Conservation (phyloP, 2,888 invertebrate genomes). For the Xestobium rufovillosum region DNA sequence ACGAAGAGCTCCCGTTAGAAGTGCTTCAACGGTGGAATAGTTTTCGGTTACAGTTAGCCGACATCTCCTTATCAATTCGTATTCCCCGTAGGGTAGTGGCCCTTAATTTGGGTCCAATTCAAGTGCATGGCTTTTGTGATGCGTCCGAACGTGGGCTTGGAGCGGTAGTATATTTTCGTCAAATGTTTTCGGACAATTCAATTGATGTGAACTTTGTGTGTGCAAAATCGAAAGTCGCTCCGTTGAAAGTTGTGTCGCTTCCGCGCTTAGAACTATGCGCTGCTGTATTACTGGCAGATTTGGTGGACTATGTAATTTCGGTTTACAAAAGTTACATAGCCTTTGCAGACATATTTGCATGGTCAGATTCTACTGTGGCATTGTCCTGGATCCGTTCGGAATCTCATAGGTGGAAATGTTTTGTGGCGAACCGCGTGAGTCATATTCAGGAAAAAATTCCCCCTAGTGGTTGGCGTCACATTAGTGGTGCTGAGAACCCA, state of each 20-base stretch:
- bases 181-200: not conserved
- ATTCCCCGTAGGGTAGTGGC: no score
- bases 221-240: slow-evolving; percentile 15
- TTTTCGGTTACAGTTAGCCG: no score
- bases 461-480: slow-evolving; percentile 10
- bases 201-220: slow-evolving; percentile 7
- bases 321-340: not conserved
- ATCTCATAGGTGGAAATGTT: slow-evolving; percentile 15
- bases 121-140: slow-evolving; percentile 15
- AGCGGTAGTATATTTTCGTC: slow-evolving; percentile 11
- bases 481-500: slow-evolving; percentile 10
- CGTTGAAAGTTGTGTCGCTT: slow-evolving; percentile 12
- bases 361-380: slow-evolving; percentile 14
- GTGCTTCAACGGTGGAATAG: slow-evolving; percentile 14
- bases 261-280: slow-evolving; percentile 15
- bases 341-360: slow-evolving; percentile 12
- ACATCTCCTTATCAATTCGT: no score
- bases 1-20: slow-evolving; percentile 11
- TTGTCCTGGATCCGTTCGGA: slow-evolving; percentile 14
- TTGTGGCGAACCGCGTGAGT: slow-evolving; percentile 16
- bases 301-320: slow-evolving; percentile 2
- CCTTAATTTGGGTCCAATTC: no score
- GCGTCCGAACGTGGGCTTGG: slow-evolving; percentile 13
- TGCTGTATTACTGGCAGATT: slow-evolving; percentile 12
- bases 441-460: slow-evolving; percentile 11